Evolutionary conservation across 2,888 invertebrate species (phyloP), one percentile per base, ranked within the genome.

Genomic region (Mesoligia furuncula): DNA sequence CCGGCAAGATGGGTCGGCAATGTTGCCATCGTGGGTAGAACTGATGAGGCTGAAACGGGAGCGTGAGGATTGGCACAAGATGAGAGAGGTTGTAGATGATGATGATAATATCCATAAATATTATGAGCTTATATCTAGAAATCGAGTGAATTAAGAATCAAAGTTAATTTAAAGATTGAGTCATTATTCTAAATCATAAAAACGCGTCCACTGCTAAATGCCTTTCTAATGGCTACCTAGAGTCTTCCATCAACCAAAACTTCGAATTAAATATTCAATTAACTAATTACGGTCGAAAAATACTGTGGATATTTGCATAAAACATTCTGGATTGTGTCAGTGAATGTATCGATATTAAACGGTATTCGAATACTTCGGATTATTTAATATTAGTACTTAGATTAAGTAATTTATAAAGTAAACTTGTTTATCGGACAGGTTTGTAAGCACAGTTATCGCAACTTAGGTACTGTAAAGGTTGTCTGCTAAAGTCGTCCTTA

Each of bases 211-310:
- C 15, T 42, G 9, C 17, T 45, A 66, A 80, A 61, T 51, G 42
- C 54, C 81, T 79, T 80, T 73, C 73, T 80, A 66, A 80, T 66
- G 73, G 66, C 59, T 66, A 61, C 36, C 27, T 27, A 42, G 36
- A 54, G 13, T 42, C 20, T 80, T 31, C 39, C 24, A 73, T 65
- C 6, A 73, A 51, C 15, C 6, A 45, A 59, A n/a, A 54, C 24
- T n/a, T 73, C 42, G 13, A 36, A 59, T 80, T 80, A n/a, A n/a
- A n/a, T n/a, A 74, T 73, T 74, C 51, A 59, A 66, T 73, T 42
- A 59, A 17, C 27, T 27, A 31, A 66, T 73, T 54, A 66, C 57
- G 15, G 20, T 65, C 15, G 59, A 54, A 67, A n/a, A 64, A 51
- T 24, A 3, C 20, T 31, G 27, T 42, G 11, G 9, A 11, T 24